These are phyloP conservation scores for Dynastes grantii DNA, from an alignment of 2,888 invertebrate genomes.

Conservation along the genomic window DNA sequence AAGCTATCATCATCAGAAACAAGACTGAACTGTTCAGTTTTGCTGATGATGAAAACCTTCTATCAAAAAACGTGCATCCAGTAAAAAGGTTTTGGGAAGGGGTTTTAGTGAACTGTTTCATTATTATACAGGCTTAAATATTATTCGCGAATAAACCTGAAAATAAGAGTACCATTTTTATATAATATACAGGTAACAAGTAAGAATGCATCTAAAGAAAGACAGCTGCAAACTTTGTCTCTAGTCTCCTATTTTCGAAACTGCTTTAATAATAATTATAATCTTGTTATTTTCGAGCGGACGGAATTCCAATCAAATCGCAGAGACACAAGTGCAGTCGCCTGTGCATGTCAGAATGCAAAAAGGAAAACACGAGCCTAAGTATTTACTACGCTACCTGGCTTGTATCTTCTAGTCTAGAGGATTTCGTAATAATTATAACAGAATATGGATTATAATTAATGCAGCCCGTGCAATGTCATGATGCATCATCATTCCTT, in stretches of 20 bases:
- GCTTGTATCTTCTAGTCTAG: slow-evolving; percentile 7
- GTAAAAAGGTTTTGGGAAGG: too few species aligned
- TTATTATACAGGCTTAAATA: too few species aligned
- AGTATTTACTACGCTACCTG: slow-evolving; percentile 4
- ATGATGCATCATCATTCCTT: slow-evolving; percentile 56
- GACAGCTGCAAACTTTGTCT: background rate
- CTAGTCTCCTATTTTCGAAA: background rate
- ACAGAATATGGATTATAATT: slow-evolving; percentile 30
- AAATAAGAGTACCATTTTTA: too few species aligned
- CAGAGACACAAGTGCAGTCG: background rate
- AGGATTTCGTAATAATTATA: slow-evolving; percentile 17
- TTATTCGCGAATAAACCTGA: too few species aligned
- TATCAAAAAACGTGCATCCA: too few species aligned
- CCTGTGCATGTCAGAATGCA: slow-evolving; percentile 5
- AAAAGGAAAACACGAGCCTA: background rate
- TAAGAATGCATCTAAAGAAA: too few species aligned
- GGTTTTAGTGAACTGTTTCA: too few species aligned
- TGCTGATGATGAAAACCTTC: too few species aligned
- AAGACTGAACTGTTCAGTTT: too few species aligned
- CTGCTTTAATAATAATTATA: background rate
- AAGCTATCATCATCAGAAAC: too few species aligned
- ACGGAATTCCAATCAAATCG: background rate
- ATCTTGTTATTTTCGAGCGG: background rate
- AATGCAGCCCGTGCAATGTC: background rate
- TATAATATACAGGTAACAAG: too few species aligned